A percentile compares a stretch with the other conserved stretches of the same genome.
Conservation (phyloP, 2,797 vertebrate genomes). For the Sibirionetta formosa region DNA sequence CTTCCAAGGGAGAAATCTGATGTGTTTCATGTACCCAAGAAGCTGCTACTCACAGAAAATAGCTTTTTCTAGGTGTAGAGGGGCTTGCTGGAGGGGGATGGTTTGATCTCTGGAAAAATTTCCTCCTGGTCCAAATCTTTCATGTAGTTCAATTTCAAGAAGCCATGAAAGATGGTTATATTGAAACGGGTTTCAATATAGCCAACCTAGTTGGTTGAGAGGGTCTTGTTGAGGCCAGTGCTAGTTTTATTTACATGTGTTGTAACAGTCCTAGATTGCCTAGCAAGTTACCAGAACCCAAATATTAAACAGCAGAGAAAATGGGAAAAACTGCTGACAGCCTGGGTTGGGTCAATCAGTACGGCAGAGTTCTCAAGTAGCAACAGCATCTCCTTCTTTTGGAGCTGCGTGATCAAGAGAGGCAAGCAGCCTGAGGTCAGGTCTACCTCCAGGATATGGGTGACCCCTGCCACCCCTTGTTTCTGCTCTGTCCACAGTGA, state of each 20-base stretch:
- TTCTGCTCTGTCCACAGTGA: not conserved
- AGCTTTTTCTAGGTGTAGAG: not conserved
- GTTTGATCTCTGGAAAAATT: not conserved
- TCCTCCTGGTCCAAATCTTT: not conserved
- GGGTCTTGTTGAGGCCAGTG: fast-evolving
- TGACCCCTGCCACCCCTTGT: not conserved
- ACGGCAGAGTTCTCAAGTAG: not conserved
- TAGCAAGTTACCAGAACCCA: not conserved
- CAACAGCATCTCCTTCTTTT: not conserved
- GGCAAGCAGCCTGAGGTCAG: fast-evolving
- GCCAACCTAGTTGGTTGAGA: not conserved
- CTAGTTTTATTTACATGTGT: not conserved
- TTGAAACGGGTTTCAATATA: not conserved
- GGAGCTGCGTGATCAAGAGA: not conserved
- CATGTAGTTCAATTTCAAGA: not conserved
- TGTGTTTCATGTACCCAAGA: not conserved
- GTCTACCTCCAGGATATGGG: not conserved
- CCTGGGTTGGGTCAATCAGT: not conserved
- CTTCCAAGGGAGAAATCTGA: not conserved
- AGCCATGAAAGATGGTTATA: not conserved
- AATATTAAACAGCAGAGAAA: not conserved
- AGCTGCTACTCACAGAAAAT: not conserved
- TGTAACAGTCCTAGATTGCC: not conserved
- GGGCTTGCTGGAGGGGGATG: not conserved
- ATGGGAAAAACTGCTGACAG: not conserved